Conservation (phyloP, 1,140 invertebrate species). For the Steinernema khuongi region DNA sequence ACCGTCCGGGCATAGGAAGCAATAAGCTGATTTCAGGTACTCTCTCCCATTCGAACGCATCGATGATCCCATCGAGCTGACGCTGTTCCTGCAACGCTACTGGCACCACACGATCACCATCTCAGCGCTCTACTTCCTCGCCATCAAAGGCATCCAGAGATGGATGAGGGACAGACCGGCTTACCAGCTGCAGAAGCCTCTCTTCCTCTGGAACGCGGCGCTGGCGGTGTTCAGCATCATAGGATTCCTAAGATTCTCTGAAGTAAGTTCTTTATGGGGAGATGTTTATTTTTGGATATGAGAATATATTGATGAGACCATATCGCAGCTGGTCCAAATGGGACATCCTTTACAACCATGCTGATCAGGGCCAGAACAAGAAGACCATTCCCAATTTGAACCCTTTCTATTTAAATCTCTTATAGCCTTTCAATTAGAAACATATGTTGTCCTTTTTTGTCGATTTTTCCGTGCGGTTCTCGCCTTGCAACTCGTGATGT, state of each 20-base stretch:
- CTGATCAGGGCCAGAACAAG: no score
- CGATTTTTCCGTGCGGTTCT: no score
- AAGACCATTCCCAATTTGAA: no score
- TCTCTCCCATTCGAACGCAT: slow-evolving; percentile 50
- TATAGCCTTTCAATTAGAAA: no score
- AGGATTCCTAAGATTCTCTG: slow-evolving; percentile 70
- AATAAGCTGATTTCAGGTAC: slow-evolving; percentile 36
- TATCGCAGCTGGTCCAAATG: slow-evolving; percentile 5
- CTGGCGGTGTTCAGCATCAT: slow-evolving; percentile 78
- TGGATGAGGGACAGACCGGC: slow-evolving; percentile 82
- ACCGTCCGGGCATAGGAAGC: slow-evolving; percentile 25
- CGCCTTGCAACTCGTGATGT: no score
- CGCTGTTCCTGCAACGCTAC: slow-evolving; percentile 48
- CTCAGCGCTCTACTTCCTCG: slow-evolving; percentile 51
- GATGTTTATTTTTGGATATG: slow-evolving; percentile 25
- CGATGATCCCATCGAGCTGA: slow-evolving; percentile 47
- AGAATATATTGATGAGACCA: background rate
- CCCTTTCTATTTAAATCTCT: no score
- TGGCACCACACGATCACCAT: slow-evolving; percentile 57
- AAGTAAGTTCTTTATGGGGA: slow-evolving; percentile 61
- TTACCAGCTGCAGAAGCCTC: slow-evolving; percentile 75
- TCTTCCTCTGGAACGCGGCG: slow-evolving; percentile 83
- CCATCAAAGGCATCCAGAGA: slow-evolving; percentile 65
- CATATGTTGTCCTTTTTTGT: no score
- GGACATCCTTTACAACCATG: no score